Evolutionary conservation across 2,888 invertebrate species (phyloP), one percentile per base, ranked within the genome.

Genomic region (Agrochola lota): DNA sequence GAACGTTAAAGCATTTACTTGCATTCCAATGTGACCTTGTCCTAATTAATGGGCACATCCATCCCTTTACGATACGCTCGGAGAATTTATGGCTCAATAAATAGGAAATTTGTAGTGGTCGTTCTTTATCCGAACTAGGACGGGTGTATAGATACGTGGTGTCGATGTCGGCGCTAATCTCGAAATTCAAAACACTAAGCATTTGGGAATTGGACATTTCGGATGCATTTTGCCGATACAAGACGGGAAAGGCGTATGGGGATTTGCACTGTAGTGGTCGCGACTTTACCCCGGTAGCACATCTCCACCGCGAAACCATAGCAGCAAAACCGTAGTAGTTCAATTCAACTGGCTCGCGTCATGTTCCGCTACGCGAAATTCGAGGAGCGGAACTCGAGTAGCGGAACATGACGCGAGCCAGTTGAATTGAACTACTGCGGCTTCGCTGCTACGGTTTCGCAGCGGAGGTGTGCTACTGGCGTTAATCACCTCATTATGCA

Each of bases 11-110:
- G 60, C 43, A 78, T 80, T 69, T 78, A 71, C 78, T 71, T 81
- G 79, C 79, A 78, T 77, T 77, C 62, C 60, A 49, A 52, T 20
- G 26, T 64, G 70, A 72, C 86, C 88, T 88, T 85, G 86, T n/a
- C 74, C 84, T 73, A 82, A 87, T 80, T 87, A 85, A 77, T 74
- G 67, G 59, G 60, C 52, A 74, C 72, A 84, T 72, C 35, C 60
- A 76, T 78, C 75, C 64, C 62, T 40, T 60, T 40, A 71, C 68
- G 63, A 78, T 74, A 73, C 75, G 72, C 60, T 72, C 55, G 71
- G 52, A 74, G 43, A 81, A 74, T 87, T 83, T 80, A 78, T 77
- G 64, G 74, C 57, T 77, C 78, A 85, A 78, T 80, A 80, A 71
- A 79, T 77, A 62, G 80, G 57, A 73, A 78, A 78, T 85, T 52